Conservation (phyloP, 1,140 invertebrate genomes). For the Maconellicoccus hirsutus region DNA sequence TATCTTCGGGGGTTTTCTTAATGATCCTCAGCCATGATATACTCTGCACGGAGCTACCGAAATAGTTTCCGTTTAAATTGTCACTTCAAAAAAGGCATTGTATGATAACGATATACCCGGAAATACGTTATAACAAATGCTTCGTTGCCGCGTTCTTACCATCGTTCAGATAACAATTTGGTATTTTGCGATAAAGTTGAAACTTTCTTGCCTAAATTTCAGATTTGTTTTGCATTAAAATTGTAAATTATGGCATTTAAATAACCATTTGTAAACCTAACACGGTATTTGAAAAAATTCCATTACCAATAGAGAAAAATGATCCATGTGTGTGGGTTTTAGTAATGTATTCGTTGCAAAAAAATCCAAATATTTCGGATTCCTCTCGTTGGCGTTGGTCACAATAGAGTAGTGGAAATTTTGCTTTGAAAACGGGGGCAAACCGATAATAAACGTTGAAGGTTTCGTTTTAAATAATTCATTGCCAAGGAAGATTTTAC, state of each 20-base stretch:
- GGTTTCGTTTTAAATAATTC: background rate
- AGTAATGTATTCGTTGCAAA: no score
- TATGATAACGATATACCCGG: conserved; percentile 7
- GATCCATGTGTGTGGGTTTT: no score
- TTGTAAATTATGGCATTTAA: background rate
- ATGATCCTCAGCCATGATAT: background rate
- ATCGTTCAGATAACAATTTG: background rate
- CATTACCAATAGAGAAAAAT: no score
- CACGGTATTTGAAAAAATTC: background rate
- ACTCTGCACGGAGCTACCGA: background rate
- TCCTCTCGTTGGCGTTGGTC: no score
- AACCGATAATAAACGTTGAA: background rate
- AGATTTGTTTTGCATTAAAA: background rate
- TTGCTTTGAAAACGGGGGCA: no score
- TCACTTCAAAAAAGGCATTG: conserved; percentile 8
- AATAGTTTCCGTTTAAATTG: conserved; percentile 5
- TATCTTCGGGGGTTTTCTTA: conserved; percentile 7
- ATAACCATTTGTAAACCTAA: background rate
- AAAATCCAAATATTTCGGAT: no score
- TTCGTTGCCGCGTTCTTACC: background rate
- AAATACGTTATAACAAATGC: conserved; percentile 9
- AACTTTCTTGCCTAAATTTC: background rate
- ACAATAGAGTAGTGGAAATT: no score
- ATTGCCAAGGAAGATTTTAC: background rate
- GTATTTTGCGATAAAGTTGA: background rate